A percentile compares a stretch with the other conserved stretches of the same genome.
phyloP scores from a whole-genome alignment of 2,888 invertebrate genomes.

The Diaphora mendica region DNA sequence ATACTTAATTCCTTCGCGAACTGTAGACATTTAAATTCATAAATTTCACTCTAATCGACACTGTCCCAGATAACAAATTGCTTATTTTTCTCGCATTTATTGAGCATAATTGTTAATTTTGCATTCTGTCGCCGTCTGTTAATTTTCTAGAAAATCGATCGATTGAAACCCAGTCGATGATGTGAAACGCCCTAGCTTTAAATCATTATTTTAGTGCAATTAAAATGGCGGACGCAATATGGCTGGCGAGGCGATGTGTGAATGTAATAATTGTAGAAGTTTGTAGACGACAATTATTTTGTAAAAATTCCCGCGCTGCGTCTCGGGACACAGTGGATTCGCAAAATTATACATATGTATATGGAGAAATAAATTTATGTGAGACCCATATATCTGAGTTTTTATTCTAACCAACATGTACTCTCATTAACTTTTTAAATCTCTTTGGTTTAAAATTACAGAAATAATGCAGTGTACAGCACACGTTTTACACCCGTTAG shows the following conservation, averaged over 20 bases:
- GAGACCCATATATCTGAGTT: slow-evolving; percentile 70
- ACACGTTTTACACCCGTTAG: too few species aligned
- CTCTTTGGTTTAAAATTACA: not conserved
- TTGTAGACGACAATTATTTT: slow-evolving; percentile 82
- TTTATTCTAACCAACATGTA: not conserved
- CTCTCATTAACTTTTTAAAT: not conserved
- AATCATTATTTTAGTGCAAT: slow-evolving; percentile 79
- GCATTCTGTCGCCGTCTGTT: slow-evolving; percentile 54
- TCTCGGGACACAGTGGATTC: slow-evolving; percentile 85
- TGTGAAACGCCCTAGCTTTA: slow-evolving; percentile 67
- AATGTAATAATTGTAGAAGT: slow-evolving; percentile 78
- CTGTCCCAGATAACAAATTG: slow-evolving; percentile 37
- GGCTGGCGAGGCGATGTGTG: slow-evolving; percentile 71
- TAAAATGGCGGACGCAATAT: slow-evolving; percentile 73
- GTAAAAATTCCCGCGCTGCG: slow-evolving; percentile 81
- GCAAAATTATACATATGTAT: slow-evolving; percentile 86
- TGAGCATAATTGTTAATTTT: slow-evolving; percentile 30
- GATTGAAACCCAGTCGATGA: slow-evolving; percentile 19
- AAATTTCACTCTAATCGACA: slow-evolving; percentile 40
- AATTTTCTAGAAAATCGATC: slow-evolving; percentile 22
- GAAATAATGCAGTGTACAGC: not conserved
- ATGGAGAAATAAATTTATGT: slow-evolving; percentile 86
- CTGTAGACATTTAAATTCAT: slow-evolving; percentile 26
- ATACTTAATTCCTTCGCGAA: slow-evolving; percentile 32
- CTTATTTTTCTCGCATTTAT: slow-evolving; percentile 42